Percentiles rank a stretch among this genome's conserved stretches.
phyloP scores from a whole-genome alignment of 2,113 vertebrate genomes.

The Neoarius graeffei region DNA sequence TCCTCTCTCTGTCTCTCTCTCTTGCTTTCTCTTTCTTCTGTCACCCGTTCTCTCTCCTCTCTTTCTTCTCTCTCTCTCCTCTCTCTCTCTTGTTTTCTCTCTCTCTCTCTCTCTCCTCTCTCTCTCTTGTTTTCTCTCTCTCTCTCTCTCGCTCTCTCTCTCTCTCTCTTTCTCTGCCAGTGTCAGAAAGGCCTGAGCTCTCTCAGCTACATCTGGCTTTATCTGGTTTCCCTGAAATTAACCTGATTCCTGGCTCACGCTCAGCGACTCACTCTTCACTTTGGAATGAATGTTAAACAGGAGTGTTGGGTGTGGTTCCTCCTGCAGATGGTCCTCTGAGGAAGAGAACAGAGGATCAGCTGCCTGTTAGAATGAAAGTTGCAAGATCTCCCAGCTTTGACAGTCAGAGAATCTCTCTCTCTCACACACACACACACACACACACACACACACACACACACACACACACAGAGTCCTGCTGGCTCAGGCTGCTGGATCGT shows the following conservation, averaged over 20 bases:
- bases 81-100: background rate
- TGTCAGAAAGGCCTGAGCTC: background rate
- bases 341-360: background rate
- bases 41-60: too few relatives aligned
- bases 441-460: conserved; percentile 37
- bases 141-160: conserved; percentile 3
- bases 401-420: background rate
- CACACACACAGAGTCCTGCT: conserved; percentile 14
- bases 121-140: too few relatives aligned
- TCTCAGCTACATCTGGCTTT: background rate
- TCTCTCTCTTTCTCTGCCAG: background rate
- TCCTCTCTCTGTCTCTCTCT: too few relatives aligned
- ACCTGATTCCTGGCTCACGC: background rate
- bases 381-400: background rate
- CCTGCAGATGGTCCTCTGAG: conserved; percentile 1
- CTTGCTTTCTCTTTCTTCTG: too few relatives aligned
- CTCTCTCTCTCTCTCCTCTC: background rate
- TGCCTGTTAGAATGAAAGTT: conserved; percentile 9
- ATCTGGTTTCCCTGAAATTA: background rate
- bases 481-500: background rate
- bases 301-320: background rate
- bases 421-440: conserved; percentile 23
- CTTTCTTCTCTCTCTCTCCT: too few relatives aligned
- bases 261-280: background rate
- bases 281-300: conserved; percentile 29